Percentiles rank a stretch among this genome's conserved stretches.
Evolutionary conservation across 2,888 invertebrate genomes (phyloP).

Genomic region (Melipona bicolor): DNA sequence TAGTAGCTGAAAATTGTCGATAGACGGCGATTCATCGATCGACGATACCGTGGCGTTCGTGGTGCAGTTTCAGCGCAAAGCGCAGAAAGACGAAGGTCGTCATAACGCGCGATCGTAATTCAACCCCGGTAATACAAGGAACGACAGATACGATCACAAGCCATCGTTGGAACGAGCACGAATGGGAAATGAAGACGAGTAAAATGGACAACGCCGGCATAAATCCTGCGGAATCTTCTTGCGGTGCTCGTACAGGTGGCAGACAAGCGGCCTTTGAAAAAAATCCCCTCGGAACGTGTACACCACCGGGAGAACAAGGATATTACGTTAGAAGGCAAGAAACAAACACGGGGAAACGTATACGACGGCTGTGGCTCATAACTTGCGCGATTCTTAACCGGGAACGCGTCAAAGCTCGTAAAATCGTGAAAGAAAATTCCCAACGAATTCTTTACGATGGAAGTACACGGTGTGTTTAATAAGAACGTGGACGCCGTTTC

Average conservation of each 20-base stretch:
- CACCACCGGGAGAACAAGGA: not conserved
- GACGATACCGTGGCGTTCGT: not conserved
- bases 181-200: constrained; percentile 42
- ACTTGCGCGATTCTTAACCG: not conserved
- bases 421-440: not conserved
- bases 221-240: constrained; percentile 38
- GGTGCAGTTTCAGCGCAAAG: not conserved
- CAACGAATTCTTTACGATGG: constrained; percentile 7
- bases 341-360: constrained; percentile 10
- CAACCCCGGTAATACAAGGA: constrained; percentile 64
- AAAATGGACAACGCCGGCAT: constrained; percentile 33
- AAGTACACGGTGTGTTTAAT: not conserved
- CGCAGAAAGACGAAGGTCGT: constrained; percentile 57
- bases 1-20: not conserved
- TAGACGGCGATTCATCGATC: not conserved
- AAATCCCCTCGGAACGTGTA: not conserved
- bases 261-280: not conserved
- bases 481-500: not conserved
- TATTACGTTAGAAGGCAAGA: not conserved
- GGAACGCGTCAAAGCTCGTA: constrained; percentile 9
- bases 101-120: constrained; percentile 70
- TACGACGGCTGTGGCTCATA: constrained; percentile 3
- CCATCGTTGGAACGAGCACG: constrained; percentile 40
- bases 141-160: constrained; percentile 64
- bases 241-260: not conserved